These are phyloP conservation scores for Chrysolina americana DNA, from an alignment of 2,888 invertebrate genomes.

Conservation along the genomic window DNA sequence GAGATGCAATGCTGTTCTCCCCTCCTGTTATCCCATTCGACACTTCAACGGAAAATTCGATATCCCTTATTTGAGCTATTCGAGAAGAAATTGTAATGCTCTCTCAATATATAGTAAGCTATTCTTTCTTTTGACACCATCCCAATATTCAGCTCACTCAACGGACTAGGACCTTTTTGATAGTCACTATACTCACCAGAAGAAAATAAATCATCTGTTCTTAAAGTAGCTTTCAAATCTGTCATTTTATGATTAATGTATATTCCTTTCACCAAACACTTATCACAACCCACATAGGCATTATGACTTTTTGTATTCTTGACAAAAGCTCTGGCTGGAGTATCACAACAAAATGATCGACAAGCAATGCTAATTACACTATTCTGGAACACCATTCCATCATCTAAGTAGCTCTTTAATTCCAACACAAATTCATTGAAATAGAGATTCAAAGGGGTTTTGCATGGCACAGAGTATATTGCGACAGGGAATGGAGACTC, in stretches of 20 bases:
- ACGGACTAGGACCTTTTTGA: conserved; percentile 37
- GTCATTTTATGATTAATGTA: conserved; percentile 47
- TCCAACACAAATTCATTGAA: conserved; percentile 41
- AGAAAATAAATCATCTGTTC: conserved; percentile 44
- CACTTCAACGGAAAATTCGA: no score
- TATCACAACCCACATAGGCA: conserved; percentile 52
- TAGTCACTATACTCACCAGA: conserved; percentile 28
- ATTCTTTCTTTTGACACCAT: conserved; percentile 53
- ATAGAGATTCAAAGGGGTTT: conserved; percentile 47
- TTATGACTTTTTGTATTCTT: conserved; percentile 50
- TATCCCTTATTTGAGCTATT: no score
- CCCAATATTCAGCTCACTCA: conserved; percentile 44
- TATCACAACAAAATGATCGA: conserved; percentile 44
- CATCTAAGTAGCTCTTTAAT: conserved; percentile 25
- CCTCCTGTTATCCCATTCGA: no score
- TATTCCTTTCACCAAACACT: conserved; percentile 43
- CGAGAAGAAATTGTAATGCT: no score
- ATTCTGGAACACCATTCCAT: conserved; percentile 38
- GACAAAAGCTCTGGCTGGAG: conserved; percentile 46
- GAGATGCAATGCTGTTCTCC: no score
- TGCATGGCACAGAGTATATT: conserved; percentile 43
- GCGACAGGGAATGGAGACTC: conserved; percentile 34
- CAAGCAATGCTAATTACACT: conserved; percentile 21
- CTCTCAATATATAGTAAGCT: no score
- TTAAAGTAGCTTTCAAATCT: conserved; percentile 44